Percentiles rank a stretch among this genome's conserved stretches.
phyloP scores from a whole-genome alignment of 2,888 invertebrate genomes.

The Plebejus argus region DNA sequence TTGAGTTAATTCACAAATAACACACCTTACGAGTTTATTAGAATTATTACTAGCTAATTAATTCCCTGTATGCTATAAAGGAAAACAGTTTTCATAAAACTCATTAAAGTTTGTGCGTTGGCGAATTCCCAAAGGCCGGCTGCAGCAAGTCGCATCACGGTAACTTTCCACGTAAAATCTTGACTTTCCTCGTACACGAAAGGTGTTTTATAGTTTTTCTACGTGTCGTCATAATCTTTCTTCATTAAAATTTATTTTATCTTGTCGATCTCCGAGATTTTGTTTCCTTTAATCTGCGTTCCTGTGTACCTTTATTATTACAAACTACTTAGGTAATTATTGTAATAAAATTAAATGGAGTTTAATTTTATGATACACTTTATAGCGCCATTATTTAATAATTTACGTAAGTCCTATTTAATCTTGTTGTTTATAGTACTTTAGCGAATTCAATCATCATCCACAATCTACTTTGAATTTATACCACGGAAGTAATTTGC shows the following conservation, averaged over 20 bases:
- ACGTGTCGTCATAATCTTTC: too few relatives aligned
- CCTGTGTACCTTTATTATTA: background rate
- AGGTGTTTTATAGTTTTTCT: too few relatives aligned
- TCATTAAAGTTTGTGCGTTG: slow-evolving; percentile 30
- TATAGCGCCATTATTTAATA: background rate
- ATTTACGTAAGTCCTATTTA: background rate
- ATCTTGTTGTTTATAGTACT: background rate
- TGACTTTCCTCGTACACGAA: background rate
- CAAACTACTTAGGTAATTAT: background rate
- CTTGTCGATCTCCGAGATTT: background rate
- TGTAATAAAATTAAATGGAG: background rate
- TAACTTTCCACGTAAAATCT: background rate
- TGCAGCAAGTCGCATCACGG: background rate
- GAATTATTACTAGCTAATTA: background rate
- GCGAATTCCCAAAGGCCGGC: slow-evolving; percentile 5
- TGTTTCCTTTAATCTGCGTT: background rate
- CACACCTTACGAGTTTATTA: background rate
- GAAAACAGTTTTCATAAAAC: slow-evolving; percentile 2
- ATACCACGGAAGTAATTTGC: background rate
- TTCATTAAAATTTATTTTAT: too few relatives aligned
- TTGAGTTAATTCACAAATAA: too few relatives aligned
- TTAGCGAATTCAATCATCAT: background rate
- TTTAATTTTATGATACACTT: background rate
- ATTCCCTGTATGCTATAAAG: background rate
- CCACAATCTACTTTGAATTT: background rate